Evolutionary conservation across 2,888 invertebrate genomes (phyloP), one percentile per base, ranked within the genome.

Genomic region (Athetis lepigone): DNA sequence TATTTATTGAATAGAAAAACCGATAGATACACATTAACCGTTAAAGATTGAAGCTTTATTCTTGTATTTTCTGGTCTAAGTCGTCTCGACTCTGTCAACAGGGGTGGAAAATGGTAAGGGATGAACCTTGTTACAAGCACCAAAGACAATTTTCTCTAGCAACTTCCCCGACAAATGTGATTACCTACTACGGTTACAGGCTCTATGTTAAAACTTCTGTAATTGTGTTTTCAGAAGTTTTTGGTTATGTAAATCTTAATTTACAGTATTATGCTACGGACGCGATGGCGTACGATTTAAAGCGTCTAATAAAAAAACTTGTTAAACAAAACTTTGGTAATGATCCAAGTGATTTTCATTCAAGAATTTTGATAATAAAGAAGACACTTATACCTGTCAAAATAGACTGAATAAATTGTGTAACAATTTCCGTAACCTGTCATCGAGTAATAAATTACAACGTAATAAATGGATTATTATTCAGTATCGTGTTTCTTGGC

Each of bases 141-240:
- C 87, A 84, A 88, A 91, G 91, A 92, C 92, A 92, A 92, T 92
- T 93, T 92, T 91, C 90, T 88, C 85, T 85, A 85, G 87, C 86
- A 90, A 88, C 87, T 88, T 89, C 64, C 84, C 83, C 85, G 88
- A 87, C 90, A 91, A 92, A 92, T 90, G 89, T 90, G 92, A 93
- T 93, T 93, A 92, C 85, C 90, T 88, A 75, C 75, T 75, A 85
- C 87, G 88, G 86, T 89, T 89, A 90, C 90, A 85, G 80, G 87
- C 87, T 89, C 88, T 81, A 86, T 90, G 90, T 89, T 90, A 89
- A 90, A 93, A 93, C 90, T 93, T 93, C 85, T 89, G 88, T 92
- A 92, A 92, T 92, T 91, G 90, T 89, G 87, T 93, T 92, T 91
- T 87, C 88, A 86, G 82, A 90, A 91, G 86, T 91, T 92, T 90